Percentiles rank a stretch among this genome's conserved stretches.
These are phyloP conservation scores for Labeo rohita DNA, from an alignment of 2,113 vertebrate genomes.

Conservation along the genomic window DNA sequence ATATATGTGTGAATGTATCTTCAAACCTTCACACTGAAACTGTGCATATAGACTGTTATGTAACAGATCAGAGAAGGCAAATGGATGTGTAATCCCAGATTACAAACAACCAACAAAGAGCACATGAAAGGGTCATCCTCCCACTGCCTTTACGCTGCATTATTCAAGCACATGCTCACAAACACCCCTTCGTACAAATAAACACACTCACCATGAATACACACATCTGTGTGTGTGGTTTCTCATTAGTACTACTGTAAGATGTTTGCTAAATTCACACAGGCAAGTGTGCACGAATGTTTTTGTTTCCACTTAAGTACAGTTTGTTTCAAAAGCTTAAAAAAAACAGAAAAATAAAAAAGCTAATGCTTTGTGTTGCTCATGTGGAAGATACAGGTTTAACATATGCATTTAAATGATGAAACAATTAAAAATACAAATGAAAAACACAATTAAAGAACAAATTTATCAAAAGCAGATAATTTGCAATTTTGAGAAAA, in stretches of 20 bases:
- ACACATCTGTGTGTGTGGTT: neutral
- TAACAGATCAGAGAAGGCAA: slow-evolving; percentile 72
- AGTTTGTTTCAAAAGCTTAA: neutral
- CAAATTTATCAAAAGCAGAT: too few relatives aligned
- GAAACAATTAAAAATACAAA: neutral
- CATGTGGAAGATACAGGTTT: neutral
- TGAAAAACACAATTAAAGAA: neutral
- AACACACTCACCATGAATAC: neutral
- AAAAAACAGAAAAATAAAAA: neutral
- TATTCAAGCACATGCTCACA: slow-evolving; percentile 26
- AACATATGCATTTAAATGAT: neutral
- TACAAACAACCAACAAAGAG: slow-evolving; percentile 68
- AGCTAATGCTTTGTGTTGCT: neutral
- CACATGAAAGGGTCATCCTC: slow-evolving; percentile 62
- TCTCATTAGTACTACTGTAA: neutral
- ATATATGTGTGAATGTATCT: slow-evolving; percentile 25
- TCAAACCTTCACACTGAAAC: slow-evolving; percentile 46
- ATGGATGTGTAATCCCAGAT: slow-evolving; percentile 82
- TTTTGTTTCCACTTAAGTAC: neutral
- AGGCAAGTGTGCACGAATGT: neutral
- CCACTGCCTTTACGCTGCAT: slow-evolving; percentile 15
- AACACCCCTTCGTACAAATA: slow-evolving; percentile 27
- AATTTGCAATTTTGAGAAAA: too few relatives aligned
- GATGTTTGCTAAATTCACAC: neutral
- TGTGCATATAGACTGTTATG: slow-evolving; percentile 67